phyloP scores from a whole-genome alignment of 2,888 invertebrate species.

The Nebria salina region DNA sequence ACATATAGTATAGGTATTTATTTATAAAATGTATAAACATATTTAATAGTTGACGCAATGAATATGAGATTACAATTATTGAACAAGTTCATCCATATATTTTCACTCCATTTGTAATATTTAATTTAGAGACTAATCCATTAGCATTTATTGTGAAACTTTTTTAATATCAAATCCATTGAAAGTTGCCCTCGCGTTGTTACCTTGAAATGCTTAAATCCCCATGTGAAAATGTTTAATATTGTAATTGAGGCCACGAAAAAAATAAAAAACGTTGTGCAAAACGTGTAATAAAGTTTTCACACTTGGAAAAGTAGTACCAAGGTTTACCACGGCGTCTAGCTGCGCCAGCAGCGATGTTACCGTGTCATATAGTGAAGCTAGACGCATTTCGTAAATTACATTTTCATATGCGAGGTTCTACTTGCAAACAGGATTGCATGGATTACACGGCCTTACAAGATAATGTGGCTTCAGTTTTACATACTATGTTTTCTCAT shows the following conservation, averaged over 20 bases:
- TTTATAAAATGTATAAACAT: no score
- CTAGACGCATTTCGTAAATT: constrained; percentile 34
- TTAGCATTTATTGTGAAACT: background rate
- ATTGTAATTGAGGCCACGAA: constrained; percentile 10
- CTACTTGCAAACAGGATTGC: constrained; percentile 18
- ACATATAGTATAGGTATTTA: no score
- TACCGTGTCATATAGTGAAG: background rate
- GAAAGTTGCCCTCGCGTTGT: background rate
- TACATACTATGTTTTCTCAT: constrained; percentile 20
- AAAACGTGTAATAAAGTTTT: constrained; percentile 4
- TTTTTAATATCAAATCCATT: constrained; percentile 16
- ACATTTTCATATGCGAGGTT: constrained; percentile 44
- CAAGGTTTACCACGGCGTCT: background rate
- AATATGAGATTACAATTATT: background rate
- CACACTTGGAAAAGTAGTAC: background rate
- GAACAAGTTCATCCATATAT: background rate
- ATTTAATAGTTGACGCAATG: background rate
- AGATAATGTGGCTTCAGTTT: constrained; percentile 31
- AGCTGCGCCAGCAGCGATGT: background rate
- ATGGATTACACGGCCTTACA: constrained; percentile 35
- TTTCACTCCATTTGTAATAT: background rate
- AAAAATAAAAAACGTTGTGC: background rate
- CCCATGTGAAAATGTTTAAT: constrained; percentile 7
- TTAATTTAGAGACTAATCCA: background rate
- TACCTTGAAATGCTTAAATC: constrained; percentile 2